Base-by-base conservation (phyloP, 1,140 invertebrate genomes). In the Procambarus virginalis region DNA sequence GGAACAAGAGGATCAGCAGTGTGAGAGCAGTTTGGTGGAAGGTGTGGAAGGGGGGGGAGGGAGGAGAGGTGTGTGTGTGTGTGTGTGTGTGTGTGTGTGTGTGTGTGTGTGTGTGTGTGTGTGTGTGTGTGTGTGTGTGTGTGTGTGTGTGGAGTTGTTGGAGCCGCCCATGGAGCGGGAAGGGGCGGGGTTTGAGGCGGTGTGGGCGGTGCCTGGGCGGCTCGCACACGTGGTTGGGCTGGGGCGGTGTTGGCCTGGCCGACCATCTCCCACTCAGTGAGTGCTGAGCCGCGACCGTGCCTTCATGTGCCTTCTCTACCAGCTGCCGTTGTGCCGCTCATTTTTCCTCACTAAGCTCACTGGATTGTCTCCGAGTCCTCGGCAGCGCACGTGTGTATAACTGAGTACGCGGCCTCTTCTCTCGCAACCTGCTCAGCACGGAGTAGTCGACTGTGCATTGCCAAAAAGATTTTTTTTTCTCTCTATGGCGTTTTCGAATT, bases 211-310 rank as follows among this genome's bases (percentile, higher is more conserved):
- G 84, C 73, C 84, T 86, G 48, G 12, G 22, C 76, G 70, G 49
- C 68, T 48, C 49, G 76, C 73, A 85, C 83, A 85, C 83, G 83
- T 85, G 83, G 83, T 85, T 85, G 83, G 83, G 46, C 49, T 46
- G 70, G 46, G 58, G 46, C 20, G 49, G 12, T 34, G n/a, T 48
- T 48, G 68, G 9, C 2, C 46, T n/a, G n/a, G 20, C 20, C 46
- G 17, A 51, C 51, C 73, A 20, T 1, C 22, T 17, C 20, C 55
- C 48, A 58, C 45, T 58, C 51, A 86, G 84, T 86, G 10, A 86
- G 84, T 78, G 84, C 51, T 86, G 84, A 86, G 84, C 84, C 22
- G 84, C 58, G 84, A 77, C 64, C 73, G 73, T 78, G 75, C 76
- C 34, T 77, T 60, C 49, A 78, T 73, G 84, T 78, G 84, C 75